Conservation (phyloP, 2,797 vertebrate species). For the Lepus townsendii region DNA sequence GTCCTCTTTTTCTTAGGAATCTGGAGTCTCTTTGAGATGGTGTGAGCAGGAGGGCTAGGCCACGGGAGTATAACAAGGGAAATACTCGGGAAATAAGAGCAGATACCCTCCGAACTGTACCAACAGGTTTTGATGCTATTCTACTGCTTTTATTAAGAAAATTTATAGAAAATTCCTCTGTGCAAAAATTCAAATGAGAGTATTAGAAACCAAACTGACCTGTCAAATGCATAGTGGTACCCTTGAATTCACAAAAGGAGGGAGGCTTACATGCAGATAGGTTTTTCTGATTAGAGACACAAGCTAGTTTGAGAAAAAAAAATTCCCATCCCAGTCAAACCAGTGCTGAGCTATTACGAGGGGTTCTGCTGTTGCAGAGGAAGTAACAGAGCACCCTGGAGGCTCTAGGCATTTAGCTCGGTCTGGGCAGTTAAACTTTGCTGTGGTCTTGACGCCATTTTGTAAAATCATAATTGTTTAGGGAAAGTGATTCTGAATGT, state of each 20-base stretch:
- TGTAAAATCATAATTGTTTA: constrained; percentile 89
- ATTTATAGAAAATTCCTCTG: constrained; percentile 44
- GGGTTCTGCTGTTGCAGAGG: constrained; percentile 81
- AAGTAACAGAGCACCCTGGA: constrained; percentile 77
- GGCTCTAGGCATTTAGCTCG: constrained; percentile 67
- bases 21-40: constrained; percentile 27
- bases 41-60: constrained; percentile 41
- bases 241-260: constrained; percentile 34
- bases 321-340: constrained; percentile 39
- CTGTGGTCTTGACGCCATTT: constrained; percentile 81
- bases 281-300: constrained; percentile 61
- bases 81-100: constrained; percentile 39
- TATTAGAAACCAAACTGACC: constrained; percentile 3
- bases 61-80: not conserved
- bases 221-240: not conserved
- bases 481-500: constrained; percentile 89
- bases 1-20: constrained; percentile 68
- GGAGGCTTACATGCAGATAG: not conserved
- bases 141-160: constrained; percentile 51
- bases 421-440: constrained; percentile 82
- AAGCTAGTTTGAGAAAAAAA: constrained; percentile 38
- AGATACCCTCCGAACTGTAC: not conserved
- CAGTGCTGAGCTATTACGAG: constrained; percentile 44
- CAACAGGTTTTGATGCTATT: not conserved
- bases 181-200: constrained; percentile 60